Evolutionary conservation across 2,888 invertebrate genomes (phyloP).

Genomic region (Microplitis deprimator): DNA sequence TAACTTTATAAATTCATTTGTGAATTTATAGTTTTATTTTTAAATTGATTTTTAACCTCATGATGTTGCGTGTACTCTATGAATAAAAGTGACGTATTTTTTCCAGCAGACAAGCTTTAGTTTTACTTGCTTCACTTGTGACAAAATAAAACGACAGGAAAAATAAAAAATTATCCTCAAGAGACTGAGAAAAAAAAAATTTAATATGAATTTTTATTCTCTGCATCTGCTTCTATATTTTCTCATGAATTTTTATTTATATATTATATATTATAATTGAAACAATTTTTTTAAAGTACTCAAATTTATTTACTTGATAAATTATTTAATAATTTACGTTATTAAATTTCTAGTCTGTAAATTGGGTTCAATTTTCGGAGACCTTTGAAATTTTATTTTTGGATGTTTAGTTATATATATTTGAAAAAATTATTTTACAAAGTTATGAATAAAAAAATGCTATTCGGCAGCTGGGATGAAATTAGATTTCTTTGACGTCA

Average conservation of each 20-base stretch:
- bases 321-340: no score
- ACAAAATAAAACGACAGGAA: neutral
- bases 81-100: constrained; percentile 41
- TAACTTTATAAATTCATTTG: constrained; percentile 2
- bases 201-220: constrained; percentile 33
- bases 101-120: constrained; percentile 25
- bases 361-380: no score
- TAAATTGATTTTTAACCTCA: constrained; percentile 24
- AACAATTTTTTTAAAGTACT: constrained; percentile 5
- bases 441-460: no score
- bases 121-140: constrained; percentile 19
- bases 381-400: no score
- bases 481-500: no score
- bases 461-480: no score
- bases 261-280: neutral
- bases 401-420: no score
- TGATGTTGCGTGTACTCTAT: neutral
- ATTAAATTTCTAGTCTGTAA: no score
- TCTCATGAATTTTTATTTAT: neutral
- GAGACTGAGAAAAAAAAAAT: constrained; percentile 49
- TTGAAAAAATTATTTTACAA: no score
- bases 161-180: constrained; percentile 20
- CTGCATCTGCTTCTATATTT: constrained; percentile 11
- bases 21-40: constrained; percentile 34
- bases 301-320: neutral